Evolutionary conservation across 1,140 invertebrate genomes (phyloP), one percentile per base, ranked within the genome.

Genomic region (Streblospio benedicti): DNA sequence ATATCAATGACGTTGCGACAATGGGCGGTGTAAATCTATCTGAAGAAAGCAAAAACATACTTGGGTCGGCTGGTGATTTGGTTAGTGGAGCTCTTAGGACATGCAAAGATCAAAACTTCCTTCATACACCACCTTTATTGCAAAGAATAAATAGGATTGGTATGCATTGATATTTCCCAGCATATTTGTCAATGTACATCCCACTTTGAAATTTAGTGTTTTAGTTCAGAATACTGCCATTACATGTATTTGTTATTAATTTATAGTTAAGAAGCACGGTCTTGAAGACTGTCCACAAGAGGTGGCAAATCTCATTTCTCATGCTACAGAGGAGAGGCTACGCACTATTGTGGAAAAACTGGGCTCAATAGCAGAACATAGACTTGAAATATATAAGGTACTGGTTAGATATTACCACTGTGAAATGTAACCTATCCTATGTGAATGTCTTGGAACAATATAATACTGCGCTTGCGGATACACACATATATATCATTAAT

Each of bases 1-100:
- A 94, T 75, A 96, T 98, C 65, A 98, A 97, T 72, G 94, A 98
- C 82, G 94, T 98, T 0, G 93, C 94, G 25, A 93, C 93, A 4
- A 98, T 98, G 94, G 94, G 94, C 67, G 94, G 94, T 28, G 93
- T 98, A n/a, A 98, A 98, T 80, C 81, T 98, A 66, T 88, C 90
- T 1, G 94, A 98, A 79, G 94, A 98, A 80, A 89, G 88, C 53
- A 91, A 95, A 73, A 86, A 90, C 76, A 97, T 97, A 70, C 82
- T 97, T 30, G 92, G 93, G 2, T 90, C 90, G 2, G 78, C 74
- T 67, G 93, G 92, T 3, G 93, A 97, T 71, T 88, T 93, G 76
- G 91, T 97, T 58, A 93, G 93, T 6, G 93, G 92, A 0, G 93
- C 97, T 78, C 94, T 96, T 58, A 77, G 93, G 64, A 96, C 93